Conservation (phyloP, 2,797 vertebrate genomes). For the Notolabrus celidotus region DNA sequence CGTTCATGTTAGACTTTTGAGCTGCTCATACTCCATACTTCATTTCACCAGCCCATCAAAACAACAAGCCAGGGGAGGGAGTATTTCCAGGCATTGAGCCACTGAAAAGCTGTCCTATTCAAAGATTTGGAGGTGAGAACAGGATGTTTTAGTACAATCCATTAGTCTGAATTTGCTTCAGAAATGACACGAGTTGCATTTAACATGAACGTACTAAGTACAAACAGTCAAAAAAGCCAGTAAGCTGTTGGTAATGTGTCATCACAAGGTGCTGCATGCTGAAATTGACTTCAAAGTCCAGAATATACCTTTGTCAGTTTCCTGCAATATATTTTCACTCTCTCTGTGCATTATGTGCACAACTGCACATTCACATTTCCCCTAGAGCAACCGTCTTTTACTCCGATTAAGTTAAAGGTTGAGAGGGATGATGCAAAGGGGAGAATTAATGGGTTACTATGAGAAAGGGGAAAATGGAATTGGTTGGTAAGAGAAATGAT, state of each 20-base stretch:
- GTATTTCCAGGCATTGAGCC: neutral
- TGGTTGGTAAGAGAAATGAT: slow-evolving; percentile 26
- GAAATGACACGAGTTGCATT: neutral
- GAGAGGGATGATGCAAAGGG: slow-evolving; percentile 14
- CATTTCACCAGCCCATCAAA: neutral
- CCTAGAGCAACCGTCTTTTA: slow-evolving; percentile 7
- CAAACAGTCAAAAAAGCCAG: neutral
- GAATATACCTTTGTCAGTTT: neutral
- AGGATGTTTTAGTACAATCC: neutral
- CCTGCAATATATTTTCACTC: neutral
- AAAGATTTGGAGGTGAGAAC: neutral
- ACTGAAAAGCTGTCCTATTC: neutral
- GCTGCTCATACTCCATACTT: neutral
- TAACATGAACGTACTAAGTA: neutral
- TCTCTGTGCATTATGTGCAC: neutral
- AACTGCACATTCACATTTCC: slow-evolving; percentile 2
- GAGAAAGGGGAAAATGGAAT: slow-evolving; percentile 9
- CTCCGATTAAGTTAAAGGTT: slow-evolving; percentile 26
- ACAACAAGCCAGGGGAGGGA: neutral
- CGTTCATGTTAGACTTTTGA: too few relatives aligned
- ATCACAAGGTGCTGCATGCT: neutral
- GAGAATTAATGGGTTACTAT: slow-evolving; percentile 32
- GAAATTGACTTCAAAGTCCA: neutral
- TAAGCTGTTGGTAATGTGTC: neutral
- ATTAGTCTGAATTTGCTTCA: slow-evolving; percentile 11